phyloP scores from a whole-genome alignment of 2,113 vertebrate species.

The Fulmarus glacialis region DNA sequence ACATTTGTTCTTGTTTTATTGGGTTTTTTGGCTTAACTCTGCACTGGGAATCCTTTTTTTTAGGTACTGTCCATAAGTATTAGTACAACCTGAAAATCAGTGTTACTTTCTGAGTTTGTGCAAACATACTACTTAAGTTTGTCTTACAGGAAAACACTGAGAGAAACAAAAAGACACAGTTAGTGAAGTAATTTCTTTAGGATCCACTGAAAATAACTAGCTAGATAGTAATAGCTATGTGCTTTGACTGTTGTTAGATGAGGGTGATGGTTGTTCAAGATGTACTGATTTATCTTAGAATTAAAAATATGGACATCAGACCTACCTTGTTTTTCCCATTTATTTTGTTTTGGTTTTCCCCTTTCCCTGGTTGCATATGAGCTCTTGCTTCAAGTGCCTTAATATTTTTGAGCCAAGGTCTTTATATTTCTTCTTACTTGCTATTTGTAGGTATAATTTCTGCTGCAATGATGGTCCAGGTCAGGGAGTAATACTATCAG shows the following conservation, averaged over 20 bases:
- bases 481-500: neutral
- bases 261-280: neutral
- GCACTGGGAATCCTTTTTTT: neutral
- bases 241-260: neutral
- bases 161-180: neutral
- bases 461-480: neutral
- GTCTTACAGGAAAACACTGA: neutral
- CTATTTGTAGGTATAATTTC: neutral
- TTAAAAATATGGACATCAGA: neutral
- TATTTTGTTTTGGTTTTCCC: neutral
- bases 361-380: neutral
- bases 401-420: neutral
- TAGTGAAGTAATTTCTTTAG: neutral
- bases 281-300: neutral
- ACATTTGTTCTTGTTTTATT: neutral
- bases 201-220: neutral
- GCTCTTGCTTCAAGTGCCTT: neutral
- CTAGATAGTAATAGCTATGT: neutral
- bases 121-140: neutral
- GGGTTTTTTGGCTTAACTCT: neutral
- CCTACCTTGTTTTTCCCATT: neutral
- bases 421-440: neutral
- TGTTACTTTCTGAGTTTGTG: neutral
- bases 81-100: neutral
- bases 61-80: neutral